A percentile compares a stretch with the other conserved stretches of the same genome.
phyloP scores from a whole-genome alignment of 2,113 vertebrate species.

The Megaleporinus macrocephalus region DNA sequence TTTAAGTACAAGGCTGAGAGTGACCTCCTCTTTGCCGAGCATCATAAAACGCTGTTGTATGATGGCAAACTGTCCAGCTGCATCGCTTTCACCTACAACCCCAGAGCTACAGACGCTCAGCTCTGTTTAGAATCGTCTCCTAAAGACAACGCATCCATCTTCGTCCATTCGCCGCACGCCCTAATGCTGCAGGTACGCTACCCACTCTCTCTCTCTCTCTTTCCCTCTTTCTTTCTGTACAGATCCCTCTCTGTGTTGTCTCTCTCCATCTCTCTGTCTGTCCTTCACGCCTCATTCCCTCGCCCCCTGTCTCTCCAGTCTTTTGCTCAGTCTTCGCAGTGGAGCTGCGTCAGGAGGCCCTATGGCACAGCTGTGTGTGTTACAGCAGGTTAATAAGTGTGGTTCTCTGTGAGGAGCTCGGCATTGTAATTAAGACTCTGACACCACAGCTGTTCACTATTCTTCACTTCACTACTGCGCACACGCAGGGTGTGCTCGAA shows the following conservation, averaged over 20 bases:
- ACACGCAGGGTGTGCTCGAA: too few relatives aligned
- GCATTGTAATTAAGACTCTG: background rate
- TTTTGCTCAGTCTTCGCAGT: background rate
- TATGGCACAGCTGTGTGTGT: background rate
- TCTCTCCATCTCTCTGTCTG: background rate
- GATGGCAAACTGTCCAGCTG: conserved; percentile 91
- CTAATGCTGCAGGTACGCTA: conserved; percentile 96
- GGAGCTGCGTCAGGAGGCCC: background rate
- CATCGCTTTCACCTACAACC: conserved; percentile 95
- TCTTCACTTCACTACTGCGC: background rate
- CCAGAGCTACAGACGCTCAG: conserved; percentile 95
- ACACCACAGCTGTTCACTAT: conserved; percentile 5
- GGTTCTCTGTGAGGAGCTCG: background rate
- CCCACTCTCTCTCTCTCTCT: background rate
- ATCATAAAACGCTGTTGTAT: conserved; percentile 93
- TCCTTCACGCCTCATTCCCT: background rate
- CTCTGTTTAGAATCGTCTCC: conserved; percentile 98
- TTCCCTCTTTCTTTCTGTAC: background rate
- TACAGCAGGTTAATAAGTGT: background rate
- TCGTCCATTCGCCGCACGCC: conserved; percentile 96
- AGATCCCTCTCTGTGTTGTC: background rate
- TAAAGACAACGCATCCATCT: conserved; percentile 95
- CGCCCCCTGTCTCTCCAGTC: background rate
- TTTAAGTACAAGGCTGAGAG: conserved; percentile 98
- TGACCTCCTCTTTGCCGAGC: conserved; percentile 93